phyloP scores from a whole-genome alignment of 2,888 invertebrate genomes.

The Craniophora ligustri region DNA sequence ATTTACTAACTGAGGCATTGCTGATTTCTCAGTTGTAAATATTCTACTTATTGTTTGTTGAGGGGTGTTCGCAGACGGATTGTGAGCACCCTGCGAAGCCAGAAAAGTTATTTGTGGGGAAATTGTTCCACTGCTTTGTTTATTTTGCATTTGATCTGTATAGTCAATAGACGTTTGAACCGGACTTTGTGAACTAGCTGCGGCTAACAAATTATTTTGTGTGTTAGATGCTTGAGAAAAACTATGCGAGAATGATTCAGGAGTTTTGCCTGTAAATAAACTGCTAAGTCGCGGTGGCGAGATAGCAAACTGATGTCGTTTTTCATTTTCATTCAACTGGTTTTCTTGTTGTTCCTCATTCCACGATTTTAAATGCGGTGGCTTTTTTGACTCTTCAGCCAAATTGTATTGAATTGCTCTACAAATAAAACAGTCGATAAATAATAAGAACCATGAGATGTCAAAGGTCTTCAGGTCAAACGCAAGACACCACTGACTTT shows the following conservation, averaged over 20 bases:
- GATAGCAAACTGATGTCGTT: slow-evolving; percentile 58
- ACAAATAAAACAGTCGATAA: slow-evolving; percentile 11
- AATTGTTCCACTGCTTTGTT: slow-evolving; percentile 72
- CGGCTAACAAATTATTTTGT: slow-evolving; percentile 72
- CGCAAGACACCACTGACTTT: too few relatives aligned
- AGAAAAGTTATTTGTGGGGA: slow-evolving; percentile 84
- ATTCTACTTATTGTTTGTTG: slow-evolving; percentile 72
- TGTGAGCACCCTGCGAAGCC: slow-evolving; percentile 83
- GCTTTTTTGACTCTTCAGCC: slow-evolving; percentile 83
- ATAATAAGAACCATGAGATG: not conserved
- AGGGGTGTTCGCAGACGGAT: slow-evolving; percentile 68
- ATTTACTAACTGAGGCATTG: slow-evolving; percentile 80
- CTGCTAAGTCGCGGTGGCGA: slow-evolving; percentile 63
- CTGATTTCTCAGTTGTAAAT: slow-evolving; percentile 73
- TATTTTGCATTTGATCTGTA: slow-evolving; percentile 71
- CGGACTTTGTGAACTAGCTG: slow-evolving; percentile 73
- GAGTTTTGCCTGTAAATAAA: slow-evolving; percentile 82
- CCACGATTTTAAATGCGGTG: slow-evolving; percentile 76
- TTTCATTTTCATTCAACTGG: slow-evolving; percentile 66
- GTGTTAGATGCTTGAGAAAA: slow-evolving; percentile 68
- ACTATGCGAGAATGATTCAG: slow-evolving; percentile 83
- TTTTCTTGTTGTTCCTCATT: slow-evolving; percentile 72
- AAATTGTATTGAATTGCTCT: slow-evolving; percentile 85
- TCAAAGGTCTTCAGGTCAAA: too few relatives aligned
- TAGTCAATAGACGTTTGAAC: slow-evolving; percentile 71